Conservation (phyloP, 2,888 invertebrate genomes). For the Pyrochroa serraticornis region DNA sequence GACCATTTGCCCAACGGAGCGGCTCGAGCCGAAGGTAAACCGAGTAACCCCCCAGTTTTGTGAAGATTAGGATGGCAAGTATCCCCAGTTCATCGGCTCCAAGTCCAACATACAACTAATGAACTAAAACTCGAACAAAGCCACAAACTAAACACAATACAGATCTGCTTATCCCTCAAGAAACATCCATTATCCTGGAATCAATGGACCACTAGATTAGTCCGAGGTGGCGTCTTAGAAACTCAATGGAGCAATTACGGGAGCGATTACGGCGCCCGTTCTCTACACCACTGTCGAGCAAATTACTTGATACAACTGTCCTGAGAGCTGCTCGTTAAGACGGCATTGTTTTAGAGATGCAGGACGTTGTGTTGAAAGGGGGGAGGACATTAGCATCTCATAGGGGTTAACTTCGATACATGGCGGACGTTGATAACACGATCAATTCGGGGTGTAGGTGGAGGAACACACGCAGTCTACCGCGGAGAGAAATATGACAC, state of each 20-base stretch:
- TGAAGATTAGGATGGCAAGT: constrained; percentile 30
- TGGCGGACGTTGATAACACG: neutral
- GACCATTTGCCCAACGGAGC: constrained; percentile 14
- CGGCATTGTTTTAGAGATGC: constrained; percentile 47
- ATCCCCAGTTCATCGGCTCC: constrained; percentile 32
- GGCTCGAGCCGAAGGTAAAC: constrained; percentile 21
- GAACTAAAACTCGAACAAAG: constrained; percentile 54
- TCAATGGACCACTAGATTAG: constrained; percentile 57
- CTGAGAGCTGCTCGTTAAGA: constrained; percentile 53
- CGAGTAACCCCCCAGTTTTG: constrained; percentile 4
- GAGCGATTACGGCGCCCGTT: constrained; percentile 48
- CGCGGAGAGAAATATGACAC: no score
- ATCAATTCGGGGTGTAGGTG: neutral
- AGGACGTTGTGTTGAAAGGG: constrained; percentile 39
- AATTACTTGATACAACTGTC: constrained; percentile 55
- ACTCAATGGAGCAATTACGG: constrained; percentile 56
- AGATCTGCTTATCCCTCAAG: constrained; percentile 56
- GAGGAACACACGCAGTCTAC: no score
- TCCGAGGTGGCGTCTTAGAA: constrained; percentile 53
- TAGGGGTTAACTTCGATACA: neutral
- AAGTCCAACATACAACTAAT: constrained; percentile 48
- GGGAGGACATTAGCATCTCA: constrained; percentile 44
- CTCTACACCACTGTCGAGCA: constrained; percentile 44
- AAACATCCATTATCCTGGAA: constrained; percentile 56
- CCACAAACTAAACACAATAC: constrained; percentile 57